Conservation (phyloP, 2,888 invertebrate species). For the Spilosoma lubricipeda region DNA sequence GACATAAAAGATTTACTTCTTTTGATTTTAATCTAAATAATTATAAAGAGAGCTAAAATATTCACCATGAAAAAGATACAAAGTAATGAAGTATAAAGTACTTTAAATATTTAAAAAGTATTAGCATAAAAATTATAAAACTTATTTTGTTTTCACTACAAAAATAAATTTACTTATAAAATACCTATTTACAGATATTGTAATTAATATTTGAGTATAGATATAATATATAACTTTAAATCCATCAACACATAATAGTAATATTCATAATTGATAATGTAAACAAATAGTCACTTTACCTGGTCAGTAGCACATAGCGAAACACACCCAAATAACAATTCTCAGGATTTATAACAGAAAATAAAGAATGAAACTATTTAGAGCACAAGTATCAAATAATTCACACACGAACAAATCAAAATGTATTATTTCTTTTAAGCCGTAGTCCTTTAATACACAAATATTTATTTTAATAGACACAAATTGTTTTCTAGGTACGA, state of each 20-base stretch:
- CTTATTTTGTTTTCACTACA: neutral
- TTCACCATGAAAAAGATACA: too few species aligned
- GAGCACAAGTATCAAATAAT: slow-evolving; percentile 30
- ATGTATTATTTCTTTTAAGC: slow-evolving; percentile 20
- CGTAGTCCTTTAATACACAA: slow-evolving; percentile 34
- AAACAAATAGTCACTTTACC: slow-evolving; percentile 38
- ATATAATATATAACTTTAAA: neutral
- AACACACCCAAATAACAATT: slow-evolving; percentile 41
- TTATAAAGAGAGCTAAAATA: neutral
- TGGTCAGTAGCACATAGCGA: slow-evolving; percentile 32
- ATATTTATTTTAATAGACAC: slow-evolving; percentile 37
- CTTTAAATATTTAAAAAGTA: too few species aligned
- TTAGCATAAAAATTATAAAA: too few species aligned
- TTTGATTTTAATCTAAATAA: neutral
- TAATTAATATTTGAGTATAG: neutral
- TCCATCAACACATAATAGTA: neutral
- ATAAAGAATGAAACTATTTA: slow-evolving; percentile 23
- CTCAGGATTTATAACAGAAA: slow-evolving; percentile 34
- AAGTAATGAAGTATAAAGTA: too few species aligned
- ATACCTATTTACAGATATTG: neutral
- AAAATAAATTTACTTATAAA: neutral
- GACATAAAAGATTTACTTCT: neutral
- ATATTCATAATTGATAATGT: slow-evolving; percentile 4
- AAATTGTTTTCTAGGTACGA: slow-evolving; percentile 18
- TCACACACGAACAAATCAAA: slow-evolving; percentile 25